Evolutionary conservation across 2,797 vertebrate species (phyloP), one percentile per base, ranked within the genome.

Genomic region (Crenichthys baileyi): DNA sequence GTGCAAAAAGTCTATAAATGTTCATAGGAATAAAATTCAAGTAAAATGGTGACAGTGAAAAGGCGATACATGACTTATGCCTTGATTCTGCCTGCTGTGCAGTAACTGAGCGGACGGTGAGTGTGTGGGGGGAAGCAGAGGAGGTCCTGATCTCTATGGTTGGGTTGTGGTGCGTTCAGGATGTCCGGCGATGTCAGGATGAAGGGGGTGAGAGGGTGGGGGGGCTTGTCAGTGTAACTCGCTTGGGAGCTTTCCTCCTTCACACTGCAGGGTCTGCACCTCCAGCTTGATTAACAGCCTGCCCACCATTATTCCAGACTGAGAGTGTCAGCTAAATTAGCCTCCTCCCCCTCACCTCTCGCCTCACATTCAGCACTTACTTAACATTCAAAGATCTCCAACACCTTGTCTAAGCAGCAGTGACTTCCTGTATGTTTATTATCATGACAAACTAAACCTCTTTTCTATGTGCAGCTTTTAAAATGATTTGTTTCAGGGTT

Each of bases 271-370:
- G 44, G 80, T 93, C 85, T 79, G 81, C 83, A 89, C 89, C 91
- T 93, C 94, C 90, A 87, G 85, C 87, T 85, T 93, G 92, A 94
- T 95, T 95, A 94, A 93, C 94, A 93, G 88, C 89, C 93, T 93
- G 93, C 92, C 90, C 84, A 72, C 88, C 83, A 79, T 91, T 92
- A 93, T 82, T 87, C 78, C 76, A 85, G 86, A 93, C 87, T 85
- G 88, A 90, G 88, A 88, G 85, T 94, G 93, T 94, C 94, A 94
- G 90, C 88, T 91, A 75, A 94, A 94, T 95, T 94, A 95, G 93
- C 91, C 92, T 4, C 55, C 22, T 15, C 39, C 48, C 13, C 3
- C 55, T n/a, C 50, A 24, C 50, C 51, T 26, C 53, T 29, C 4
- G 61, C 50, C 71, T 72, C 71, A 39, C 90, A 79, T 93, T 89